A percentile compares a stretch with the other conserved stretches of the same genome.
Evolutionary conservation across 2,113 vertebrate species (phyloP).

Genomic region (Colistium nudipinnis): DNA sequence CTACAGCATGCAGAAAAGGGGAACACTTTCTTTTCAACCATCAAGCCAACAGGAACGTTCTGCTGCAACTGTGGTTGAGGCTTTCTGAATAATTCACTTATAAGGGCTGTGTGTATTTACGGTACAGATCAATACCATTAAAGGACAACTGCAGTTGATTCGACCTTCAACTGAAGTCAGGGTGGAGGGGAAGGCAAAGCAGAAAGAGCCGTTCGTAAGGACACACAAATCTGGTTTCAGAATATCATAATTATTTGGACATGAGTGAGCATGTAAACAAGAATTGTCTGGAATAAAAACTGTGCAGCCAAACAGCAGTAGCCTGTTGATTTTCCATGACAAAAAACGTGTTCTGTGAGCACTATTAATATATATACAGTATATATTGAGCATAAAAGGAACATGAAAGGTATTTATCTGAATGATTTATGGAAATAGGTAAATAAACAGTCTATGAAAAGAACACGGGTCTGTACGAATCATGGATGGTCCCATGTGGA

Average conservation of each 20-base stretch:
- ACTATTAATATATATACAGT: no score
- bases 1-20: not conserved
- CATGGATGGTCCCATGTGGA: no score
- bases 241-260: not conserved
- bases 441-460: no score
- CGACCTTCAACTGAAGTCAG: slow-evolving; percentile 35
- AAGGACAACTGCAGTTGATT: slow-evolving; percentile 56
- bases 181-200: not conserved
- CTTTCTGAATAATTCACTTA: slow-evolving; percentile 79
- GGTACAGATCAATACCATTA: slow-evolving; percentile 76
- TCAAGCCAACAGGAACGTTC: not conserved
- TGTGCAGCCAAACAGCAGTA: not conserved
- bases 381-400: no score
- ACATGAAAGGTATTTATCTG: no score
- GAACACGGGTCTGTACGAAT: no score
- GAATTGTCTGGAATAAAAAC: no score
- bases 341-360: no score
- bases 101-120: slow-evolving; percentile 71
- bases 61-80: slow-evolving; percentile 28
- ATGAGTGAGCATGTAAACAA: not conserved
- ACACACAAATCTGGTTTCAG: not conserved
- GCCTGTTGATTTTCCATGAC: no score
- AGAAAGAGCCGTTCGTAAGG: not conserved
- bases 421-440: no score
- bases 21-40: not conserved